A percentile compares a stretch with the other conserved stretches of the same genome.
Conservation (phyloP, 2,888 invertebrate species). For the Kuschelorhynchus macadamiae region DNA sequence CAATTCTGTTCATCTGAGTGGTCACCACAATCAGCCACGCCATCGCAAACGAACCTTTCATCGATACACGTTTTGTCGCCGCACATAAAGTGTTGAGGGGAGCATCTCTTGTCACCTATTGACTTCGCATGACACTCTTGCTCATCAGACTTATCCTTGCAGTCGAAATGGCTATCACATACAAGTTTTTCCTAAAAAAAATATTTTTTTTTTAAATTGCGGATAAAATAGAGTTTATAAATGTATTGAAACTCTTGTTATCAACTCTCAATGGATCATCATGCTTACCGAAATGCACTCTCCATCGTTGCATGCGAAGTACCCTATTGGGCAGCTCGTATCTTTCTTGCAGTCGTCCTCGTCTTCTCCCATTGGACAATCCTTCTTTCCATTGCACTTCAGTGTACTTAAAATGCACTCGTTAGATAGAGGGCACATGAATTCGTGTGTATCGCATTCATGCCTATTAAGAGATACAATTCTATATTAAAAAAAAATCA, state of each 20-base stretch:
- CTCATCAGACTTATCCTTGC: slow-evolving; percentile 74
- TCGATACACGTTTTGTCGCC: slow-evolving; percentile 71
- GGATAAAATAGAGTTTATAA: not conserved
- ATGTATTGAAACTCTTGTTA: not conserved
- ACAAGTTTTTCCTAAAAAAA: slow-evolving; percentile 58
- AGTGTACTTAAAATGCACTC: slow-evolving; percentile 65
- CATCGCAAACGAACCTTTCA: slow-evolving; percentile 70
- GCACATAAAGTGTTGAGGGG: slow-evolving; percentile 70
- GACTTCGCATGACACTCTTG: slow-evolving; percentile 65
- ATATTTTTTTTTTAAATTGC: too few relatives aligned
- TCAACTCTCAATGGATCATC: not conserved
- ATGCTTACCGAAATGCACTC: slow-evolving; percentile 55
- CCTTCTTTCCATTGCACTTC: slow-evolving; percentile 63
- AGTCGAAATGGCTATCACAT: slow-evolving; percentile 72
- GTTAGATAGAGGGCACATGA: slow-evolving; percentile 68
- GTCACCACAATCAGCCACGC: slow-evolving; percentile 69
- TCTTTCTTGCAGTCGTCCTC: slow-evolving; percentile 63
- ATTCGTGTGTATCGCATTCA: slow-evolving; percentile 69
- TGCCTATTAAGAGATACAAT: slow-evolving; percentile 47
- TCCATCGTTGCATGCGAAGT: slow-evolving; percentile 72
- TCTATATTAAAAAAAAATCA: not conserved
- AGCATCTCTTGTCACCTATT: slow-evolving; percentile 61
- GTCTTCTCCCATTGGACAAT: slow-evolving; percentile 66
- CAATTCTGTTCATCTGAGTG: slow-evolving; percentile 70
- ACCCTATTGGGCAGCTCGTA: slow-evolving; percentile 65